These are phyloP conservation scores for Ceratina calcarata DNA, from an alignment of 1,140 invertebrate genomes.

Conservation along the genomic window DNA sequence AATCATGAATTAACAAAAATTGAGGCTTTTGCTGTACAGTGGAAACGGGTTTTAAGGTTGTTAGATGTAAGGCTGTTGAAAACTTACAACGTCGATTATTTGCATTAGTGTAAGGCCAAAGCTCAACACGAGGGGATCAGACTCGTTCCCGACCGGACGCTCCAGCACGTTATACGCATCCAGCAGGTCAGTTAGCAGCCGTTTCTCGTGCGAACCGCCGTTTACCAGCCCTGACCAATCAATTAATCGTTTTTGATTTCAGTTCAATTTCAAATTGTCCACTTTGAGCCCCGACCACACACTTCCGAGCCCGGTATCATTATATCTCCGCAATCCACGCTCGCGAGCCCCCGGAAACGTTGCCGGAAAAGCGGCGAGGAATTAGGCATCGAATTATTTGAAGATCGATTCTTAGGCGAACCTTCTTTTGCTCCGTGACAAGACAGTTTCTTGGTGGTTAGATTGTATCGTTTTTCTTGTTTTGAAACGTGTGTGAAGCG, in stretches of 20 bases:
- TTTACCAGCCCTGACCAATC: constrained; percentile 80
- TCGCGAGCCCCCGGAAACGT: no score
- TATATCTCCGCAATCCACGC: no score
- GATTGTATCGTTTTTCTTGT: constrained; percentile 1
- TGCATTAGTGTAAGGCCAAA: constrained; percentile 99
- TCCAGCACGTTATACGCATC: constrained; percentile 98
- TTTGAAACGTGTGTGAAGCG: constrained; percentile 8
- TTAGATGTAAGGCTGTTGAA: constrained; percentile 40
- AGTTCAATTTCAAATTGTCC: neutral
- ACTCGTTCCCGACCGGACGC: constrained; percentile 97
- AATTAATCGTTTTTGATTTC: constrained; percentile 36
- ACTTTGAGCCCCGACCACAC: constrained; percentile 46
- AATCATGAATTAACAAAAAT: no score
- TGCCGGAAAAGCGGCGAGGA: no score
- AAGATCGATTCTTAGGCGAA: no score
- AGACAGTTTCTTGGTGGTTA: neutral
- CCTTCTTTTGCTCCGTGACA: neutral
- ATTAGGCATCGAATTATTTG: no score
- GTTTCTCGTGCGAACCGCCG: constrained; percentile 95
- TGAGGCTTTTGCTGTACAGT: no score
- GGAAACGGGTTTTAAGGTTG: no score
- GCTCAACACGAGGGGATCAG: constrained; percentile 95
- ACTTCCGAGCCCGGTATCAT: no score
- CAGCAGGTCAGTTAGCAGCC: constrained; percentile 94
- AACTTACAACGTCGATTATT: constrained; percentile 99